Evolutionary conservation across 2,113 vertebrate genomes (phyloP).

Genomic region (Todiramphus saurophagus): DNA sequence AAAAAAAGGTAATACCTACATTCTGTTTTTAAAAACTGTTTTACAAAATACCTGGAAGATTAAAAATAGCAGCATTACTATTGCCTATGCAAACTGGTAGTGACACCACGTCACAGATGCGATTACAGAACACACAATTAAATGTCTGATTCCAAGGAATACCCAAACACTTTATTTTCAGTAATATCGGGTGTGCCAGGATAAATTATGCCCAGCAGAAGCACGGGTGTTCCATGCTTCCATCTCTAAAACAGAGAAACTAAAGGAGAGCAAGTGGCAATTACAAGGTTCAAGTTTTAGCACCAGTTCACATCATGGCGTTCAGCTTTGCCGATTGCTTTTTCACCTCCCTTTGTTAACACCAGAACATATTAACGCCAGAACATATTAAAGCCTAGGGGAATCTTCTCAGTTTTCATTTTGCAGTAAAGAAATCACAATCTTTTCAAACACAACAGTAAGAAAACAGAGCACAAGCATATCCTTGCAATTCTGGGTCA

Average conservation of each 20-base stretch:
- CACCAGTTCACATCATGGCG: neutral
- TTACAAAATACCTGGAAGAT: neutral
- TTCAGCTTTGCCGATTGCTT: neutral
- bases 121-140: neutral
- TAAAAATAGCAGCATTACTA: neutral
- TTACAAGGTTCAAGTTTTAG: neutral
- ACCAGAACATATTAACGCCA: neutral
- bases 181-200: neutral
- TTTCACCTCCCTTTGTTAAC: neutral
- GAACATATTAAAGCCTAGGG: neutral
- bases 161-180: neutral
- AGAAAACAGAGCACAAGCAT: neutral
- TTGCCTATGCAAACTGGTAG: neutral
- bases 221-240: neutral
- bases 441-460: neutral
- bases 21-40: neutral
- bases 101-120: neutral
- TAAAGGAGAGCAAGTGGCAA: neutral
- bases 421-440: neutral
- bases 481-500: neutral
- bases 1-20: neutral
- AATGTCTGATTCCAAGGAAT: neutral
- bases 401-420: neutral
- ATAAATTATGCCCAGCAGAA: neutral
- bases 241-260: neutral